Percentiles rank a stretch among this genome's conserved stretches.
These are phyloP conservation scores for Tetraneura akinire DNA, from an alignment of 1,140 invertebrate species.

Conservation along the genomic window DNA sequence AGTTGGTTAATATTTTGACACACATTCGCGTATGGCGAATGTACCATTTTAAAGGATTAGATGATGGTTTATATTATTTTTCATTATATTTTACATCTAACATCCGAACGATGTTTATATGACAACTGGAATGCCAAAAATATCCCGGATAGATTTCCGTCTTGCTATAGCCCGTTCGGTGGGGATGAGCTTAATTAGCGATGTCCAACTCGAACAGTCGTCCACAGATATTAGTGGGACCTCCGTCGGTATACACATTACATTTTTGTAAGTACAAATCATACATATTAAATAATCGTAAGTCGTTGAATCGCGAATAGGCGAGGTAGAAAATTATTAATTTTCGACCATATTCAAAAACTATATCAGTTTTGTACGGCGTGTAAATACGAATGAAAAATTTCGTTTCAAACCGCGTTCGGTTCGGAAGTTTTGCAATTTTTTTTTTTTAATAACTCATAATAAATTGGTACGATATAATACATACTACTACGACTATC, in stretches of 20 bases:
- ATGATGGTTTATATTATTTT: too few species aligned
- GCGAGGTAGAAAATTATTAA: too few species aligned
- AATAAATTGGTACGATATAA: too few species aligned
- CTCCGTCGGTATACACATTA: conserved; percentile 22
- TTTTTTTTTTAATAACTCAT: too few species aligned
- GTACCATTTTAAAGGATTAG: background rate
- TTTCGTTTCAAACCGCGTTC: too few species aligned
- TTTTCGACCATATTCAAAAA: too few species aligned
- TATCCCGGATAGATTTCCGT: conserved; percentile 51
- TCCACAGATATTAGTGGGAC: conserved; percentile 31
- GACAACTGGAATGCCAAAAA: conserved; percentile 50
- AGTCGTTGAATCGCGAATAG: too few species aligned
- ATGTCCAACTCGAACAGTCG: conserved; percentile 24
- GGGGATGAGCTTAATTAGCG: conserved; percentile 19
- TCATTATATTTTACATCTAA: conserved; percentile 16
- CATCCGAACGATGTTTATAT: conserved; percentile 5
- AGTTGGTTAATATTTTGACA: conserved; percentile 41
- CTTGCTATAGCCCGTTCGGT: conserved; percentile 21
- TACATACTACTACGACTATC: too few species aligned
- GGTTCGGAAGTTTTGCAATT: too few species aligned
- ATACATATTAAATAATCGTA: background rate
- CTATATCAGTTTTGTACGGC: too few species aligned
- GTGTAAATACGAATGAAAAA: too few species aligned
- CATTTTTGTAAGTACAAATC: conserved; percentile 35
- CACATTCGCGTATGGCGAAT: background rate